These are phyloP conservation scores for Cyprinodon diabolis DNA, from an alignment of 2,797 vertebrate genomes.

Conservation along the genomic window DNA sequence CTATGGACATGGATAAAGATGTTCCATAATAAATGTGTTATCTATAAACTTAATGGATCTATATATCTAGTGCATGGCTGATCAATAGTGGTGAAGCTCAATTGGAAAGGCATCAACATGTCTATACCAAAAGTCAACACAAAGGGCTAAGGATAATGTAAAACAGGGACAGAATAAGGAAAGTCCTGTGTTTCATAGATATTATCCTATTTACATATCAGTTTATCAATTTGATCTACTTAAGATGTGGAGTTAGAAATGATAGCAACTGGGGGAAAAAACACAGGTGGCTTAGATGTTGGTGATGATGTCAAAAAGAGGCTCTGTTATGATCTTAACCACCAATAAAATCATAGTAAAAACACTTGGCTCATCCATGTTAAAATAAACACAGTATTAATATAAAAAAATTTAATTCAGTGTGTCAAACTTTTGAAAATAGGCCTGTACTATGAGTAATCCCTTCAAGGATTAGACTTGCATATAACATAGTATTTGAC, in stretches of 20 bases:
- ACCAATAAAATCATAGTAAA: background rate
- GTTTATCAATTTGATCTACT: conserved; percentile 3
- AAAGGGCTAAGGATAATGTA: background rate
- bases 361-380: background rate
- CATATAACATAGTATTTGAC: background rate
- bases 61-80: conserved; percentile 77
- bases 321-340: background rate
- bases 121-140: conserved; percentile 58
- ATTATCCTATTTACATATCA: background rate
- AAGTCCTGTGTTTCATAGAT: background rate
- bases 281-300: background rate
- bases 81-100: conserved; percentile 74
- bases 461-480: background rate
- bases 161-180: background rate
- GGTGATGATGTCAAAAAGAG: background rate
- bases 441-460: background rate
- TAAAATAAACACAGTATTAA: background rate
- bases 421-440: background rate
- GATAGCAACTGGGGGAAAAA: background rate
- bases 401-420: no score
- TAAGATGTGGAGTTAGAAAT: background rate
- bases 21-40: conserved; percentile 73
- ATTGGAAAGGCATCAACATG: conserved; percentile 62
- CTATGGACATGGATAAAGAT: conserved; percentile 53
- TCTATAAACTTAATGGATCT: conserved; percentile 77